These are phyloP conservation scores for Scytalopus superciliaris DNA, from an alignment of 2,113 vertebrate genomes.

Conservation along the genomic window DNA sequence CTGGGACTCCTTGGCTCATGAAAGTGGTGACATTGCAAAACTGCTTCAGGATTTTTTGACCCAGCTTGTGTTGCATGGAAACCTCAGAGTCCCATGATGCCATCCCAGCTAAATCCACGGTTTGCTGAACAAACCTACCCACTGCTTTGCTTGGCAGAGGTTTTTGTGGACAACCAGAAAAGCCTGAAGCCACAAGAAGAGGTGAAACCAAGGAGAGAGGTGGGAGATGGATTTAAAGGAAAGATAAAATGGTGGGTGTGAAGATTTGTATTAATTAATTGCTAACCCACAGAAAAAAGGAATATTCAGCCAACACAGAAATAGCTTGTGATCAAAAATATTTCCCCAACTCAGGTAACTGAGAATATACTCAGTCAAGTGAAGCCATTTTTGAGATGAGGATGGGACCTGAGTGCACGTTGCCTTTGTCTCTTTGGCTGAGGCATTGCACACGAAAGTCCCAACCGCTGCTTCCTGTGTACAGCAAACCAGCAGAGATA, in stretches of 20 bases:
- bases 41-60: not conserved
- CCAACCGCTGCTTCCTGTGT: not conserved
- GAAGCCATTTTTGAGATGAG: not conserved
- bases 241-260: not conserved
- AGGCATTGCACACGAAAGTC: not conserved
- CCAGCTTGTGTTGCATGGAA: not conserved
- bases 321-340: not conserved
- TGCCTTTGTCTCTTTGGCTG: constrained; percentile 28
- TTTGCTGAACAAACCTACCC: not conserved
- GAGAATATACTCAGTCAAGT: not conserved
- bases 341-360: not conserved
- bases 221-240: not conserved
- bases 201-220: not conserved
- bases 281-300: not conserved
- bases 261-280: not conserved
- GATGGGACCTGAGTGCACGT: not conserved
- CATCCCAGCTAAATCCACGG: not conserved
- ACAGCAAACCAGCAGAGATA: not conserved
- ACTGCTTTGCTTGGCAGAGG: not conserved
- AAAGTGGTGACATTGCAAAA: not conserved
- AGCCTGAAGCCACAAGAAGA: not conserved
- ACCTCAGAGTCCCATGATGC: not conserved
- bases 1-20: not conserved
- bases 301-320: not conserved
- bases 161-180: not conserved